Percentiles rank a stretch among this genome's conserved stretches.
These are phyloP conservation scores for Liolophura sinensis DNA, from an alignment of 1,140 invertebrate genomes.

Conservation along the genomic window DNA sequence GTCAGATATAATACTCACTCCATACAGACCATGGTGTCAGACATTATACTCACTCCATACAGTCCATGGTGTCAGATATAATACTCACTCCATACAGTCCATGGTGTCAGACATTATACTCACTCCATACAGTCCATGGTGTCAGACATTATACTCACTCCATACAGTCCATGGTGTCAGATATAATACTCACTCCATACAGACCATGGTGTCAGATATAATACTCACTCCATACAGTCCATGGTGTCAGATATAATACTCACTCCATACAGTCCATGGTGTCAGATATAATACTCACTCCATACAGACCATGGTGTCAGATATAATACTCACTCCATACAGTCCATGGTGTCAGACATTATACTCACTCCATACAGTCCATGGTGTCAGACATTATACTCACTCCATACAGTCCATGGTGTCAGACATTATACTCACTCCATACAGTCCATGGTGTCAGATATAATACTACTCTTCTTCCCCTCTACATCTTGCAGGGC, in stretches of 20 bases:
- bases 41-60: too few relatives aligned
- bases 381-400: conserved; percentile 5
- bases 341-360: background rate
- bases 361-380: background rate
- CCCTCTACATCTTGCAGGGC: conserved; percentile 40
- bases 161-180: background rate
- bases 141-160: background rate
- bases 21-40: too few relatives aligned
- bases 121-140: too few relatives aligned
- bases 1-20: too few relatives aligned
- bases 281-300: conserved; percentile 19
- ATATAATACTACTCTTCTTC: conserved; percentile 25
- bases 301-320: conserved; percentile 8
- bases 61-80: too few relatives aligned
- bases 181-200: background rate
- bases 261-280: background rate
- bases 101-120: too few relatives aligned
- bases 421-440: conserved; percentile 45
- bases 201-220: background rate
- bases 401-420: conserved; percentile 42
- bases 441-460: conserved; percentile 40
- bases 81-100: too few relatives aligned
- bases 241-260: background rate
- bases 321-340: conserved; percentile 23
- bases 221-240: background rate